Evolutionary conservation across 2,888 invertebrate genomes (phyloP), one percentile per base, ranked within the genome.

Genomic region (Diabrotica balteata): DNA sequence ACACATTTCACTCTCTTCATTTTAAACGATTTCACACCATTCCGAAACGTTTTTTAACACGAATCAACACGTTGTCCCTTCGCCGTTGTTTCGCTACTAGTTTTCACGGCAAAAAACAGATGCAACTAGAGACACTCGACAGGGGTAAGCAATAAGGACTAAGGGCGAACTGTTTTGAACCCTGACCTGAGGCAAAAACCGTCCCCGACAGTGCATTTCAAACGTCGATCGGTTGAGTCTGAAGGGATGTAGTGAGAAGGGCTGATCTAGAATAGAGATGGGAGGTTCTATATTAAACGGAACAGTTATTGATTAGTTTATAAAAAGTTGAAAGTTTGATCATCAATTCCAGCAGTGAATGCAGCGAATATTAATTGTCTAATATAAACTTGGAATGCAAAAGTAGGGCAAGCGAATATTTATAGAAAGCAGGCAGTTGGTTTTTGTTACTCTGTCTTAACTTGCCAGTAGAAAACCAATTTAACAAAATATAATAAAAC

Each of bases 161-260:
- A 55, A 55, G 44, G 55, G 44, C 55, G 52, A 53, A 49, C 54
- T 65, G 45, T 62, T 62, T 62, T 54, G 52, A 68, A 71, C 71
- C 73, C 71, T 71, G 73, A 73, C 73, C 73, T 71, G 68, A 67
- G 63, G 57, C 68, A 71, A 68, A 59, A 62, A 62, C 32, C 42
- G 11, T 22, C 54, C 8, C n/a, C 52, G 46, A 53, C 46, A n/a
- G 43, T 55, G 54, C 52, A 54, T 49, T 62, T 8, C 10, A 47
- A 61, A 54, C 11, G 46, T 59, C 46, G 49, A 59, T 47, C 11
- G 47, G 57, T 22, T 43, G 32, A 11, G 49, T 47, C 55, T 45
- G 55, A 57, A 57, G 55, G 55, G 59, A 47, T 59, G 46, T 47
- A 46, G 47, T 43, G 47, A 59, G 22, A 57, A 32, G 5, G 8